These are phyloP conservation scores for Trachelus stipa DNA, from an alignment of 2,888 invertebrate species.

Conservation along the genomic window DNA sequence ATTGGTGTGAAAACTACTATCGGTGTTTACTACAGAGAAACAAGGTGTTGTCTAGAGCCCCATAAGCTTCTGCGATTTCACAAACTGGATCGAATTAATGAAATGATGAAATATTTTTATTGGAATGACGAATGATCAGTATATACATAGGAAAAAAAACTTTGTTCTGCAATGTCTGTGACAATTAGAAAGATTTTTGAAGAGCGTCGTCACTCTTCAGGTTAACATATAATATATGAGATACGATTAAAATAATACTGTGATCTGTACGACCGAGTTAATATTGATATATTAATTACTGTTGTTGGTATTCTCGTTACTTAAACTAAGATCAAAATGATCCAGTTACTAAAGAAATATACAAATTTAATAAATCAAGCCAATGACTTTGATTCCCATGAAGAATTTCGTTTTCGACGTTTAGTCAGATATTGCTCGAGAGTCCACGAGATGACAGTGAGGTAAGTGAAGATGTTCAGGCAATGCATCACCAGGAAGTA, in stretches of 20 bases:
- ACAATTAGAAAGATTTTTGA: background rate
- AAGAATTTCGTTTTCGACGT: slow-evolving; percentile 23
- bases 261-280: background rate
- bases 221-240: background rate
- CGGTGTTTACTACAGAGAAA: background rate
- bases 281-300: background rate
- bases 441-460: slow-evolving; percentile 75
- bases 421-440: slow-evolving; percentile 67
- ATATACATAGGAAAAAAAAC: background rate
- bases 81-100: background rate
- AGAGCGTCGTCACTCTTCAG: background rate
- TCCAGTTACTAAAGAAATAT: background rate
- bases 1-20: background rate
- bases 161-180: background rate
- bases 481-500: slow-evolving; percentile 75
- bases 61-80: no score
- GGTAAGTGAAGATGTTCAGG: slow-evolving; percentile 75
- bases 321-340: background rate
- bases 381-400: background rate
- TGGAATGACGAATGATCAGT: background rate
- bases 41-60: background rate
- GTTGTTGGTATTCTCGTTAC: background rate
- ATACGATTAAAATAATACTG: background rate
- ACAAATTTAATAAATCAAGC: background rate
- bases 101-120: background rate